Conservation (phyloP, 2,888 invertebrate species). For the Polydrusus cervinus region DNA sequence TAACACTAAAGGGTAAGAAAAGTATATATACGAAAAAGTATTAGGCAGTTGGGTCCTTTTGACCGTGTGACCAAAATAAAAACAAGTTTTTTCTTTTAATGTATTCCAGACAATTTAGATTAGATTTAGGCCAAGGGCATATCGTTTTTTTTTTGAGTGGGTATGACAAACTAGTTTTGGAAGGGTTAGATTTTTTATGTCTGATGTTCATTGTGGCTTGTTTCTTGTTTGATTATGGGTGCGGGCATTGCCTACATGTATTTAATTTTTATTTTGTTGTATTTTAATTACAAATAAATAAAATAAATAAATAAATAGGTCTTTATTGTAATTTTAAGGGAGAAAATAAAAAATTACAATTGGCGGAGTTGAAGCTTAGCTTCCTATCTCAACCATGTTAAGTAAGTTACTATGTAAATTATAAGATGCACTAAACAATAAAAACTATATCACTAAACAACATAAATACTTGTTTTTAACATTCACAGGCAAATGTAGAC, state of each 20-base stretch:
- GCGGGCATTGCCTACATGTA: not conserved
- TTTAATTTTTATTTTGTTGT: too few species aligned
- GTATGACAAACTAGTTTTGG: constrained; percentile 37
- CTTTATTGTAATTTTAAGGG: too few species aligned
- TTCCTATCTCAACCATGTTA: too few species aligned
- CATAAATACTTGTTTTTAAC: too few species aligned
- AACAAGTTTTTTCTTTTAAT: constrained; percentile 34
- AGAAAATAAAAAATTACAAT: too few species aligned
- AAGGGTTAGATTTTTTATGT: constrained; percentile 29
- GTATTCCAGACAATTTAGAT: constrained; percentile 46
- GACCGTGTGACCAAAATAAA: constrained; percentile 22
- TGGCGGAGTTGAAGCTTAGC: too few species aligned
- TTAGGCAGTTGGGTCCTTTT: constrained; percentile 21
- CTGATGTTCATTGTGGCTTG: not conserved
- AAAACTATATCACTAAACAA: too few species aligned
- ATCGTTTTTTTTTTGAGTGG: constrained; percentile 16
- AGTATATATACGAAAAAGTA: not conserved
- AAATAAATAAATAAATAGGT: too few species aligned
- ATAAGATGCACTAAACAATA: too few species aligned
- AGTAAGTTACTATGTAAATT: too few species aligned
- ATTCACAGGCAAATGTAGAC: too few species aligned
- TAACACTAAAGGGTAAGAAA: not conserved
- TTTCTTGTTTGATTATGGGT: constrained; percentile 9
- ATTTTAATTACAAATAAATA: too few species aligned
- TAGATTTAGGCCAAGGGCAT: constrained; percentile 44